Base-by-base conservation (phyloP, 2,797 vertebrate species). In the Euphonia xanthogaster region DNA sequence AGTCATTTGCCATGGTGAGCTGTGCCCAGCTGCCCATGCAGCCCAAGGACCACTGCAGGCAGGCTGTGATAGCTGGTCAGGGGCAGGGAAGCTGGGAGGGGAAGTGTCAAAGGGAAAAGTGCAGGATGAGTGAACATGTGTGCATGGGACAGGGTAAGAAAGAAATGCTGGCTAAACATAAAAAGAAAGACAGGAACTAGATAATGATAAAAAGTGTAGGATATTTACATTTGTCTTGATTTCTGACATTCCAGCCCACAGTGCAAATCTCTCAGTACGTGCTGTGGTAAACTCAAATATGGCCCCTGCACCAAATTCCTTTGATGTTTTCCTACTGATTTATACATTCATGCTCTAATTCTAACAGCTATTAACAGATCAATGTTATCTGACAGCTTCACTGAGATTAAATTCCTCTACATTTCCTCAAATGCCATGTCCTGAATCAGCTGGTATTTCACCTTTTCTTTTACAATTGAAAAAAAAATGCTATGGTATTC, bases 11-110 rank as follows among this genome's bases (percentile, higher is more conserved):
- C 14, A 12, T 0, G n/a, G n/a, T 14, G 31, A 61, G 14, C 73
- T 62, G 63, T 23, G 53, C 47, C 45, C 4, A 2, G 6, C 13
- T 40, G 47, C 37, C 54, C 0, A 0, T 4, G 50, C 42, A 60
- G 57, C 42, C 47, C 75, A 44, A 42, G 15, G n/a, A 70, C 28
- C 37, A 6, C 37, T 8, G 27, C 10, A 14, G 55, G 22, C 7
- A 1, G 30, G 37, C 37, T 63, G 8, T 6, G 21, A 12, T 3
- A 68, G 35, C 4, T 33, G 30, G 25, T 13, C 22, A 20, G 4
- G 33, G 39, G 30, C 39, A 78, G 45, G 31, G n/a, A 88, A 40
- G 12, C 4, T 9, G 3, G 33, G 50, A 85, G 23, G 8, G 30
- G 17, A 88, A 73, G 20, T 4, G 8, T 40, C 31, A 42, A 78